phyloP scores from a whole-genome alignment of 2,888 invertebrate genomes.

The Pachycephus smyrnensis region DNA sequence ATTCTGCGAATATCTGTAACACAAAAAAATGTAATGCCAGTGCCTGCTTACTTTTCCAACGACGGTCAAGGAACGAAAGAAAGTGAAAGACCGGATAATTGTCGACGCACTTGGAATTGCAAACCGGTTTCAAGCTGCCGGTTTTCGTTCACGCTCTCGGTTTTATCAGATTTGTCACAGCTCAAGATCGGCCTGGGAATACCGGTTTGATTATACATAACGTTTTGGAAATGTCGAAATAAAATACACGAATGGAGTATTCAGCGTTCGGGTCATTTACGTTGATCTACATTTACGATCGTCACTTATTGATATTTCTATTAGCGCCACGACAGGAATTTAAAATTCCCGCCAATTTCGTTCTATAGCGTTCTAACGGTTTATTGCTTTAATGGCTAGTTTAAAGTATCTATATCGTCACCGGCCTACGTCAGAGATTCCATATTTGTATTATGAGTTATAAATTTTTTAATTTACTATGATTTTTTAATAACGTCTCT shows the following conservation, averaged over 20 bases:
- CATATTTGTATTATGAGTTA: too few relatives aligned
- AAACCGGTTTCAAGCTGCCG: constrained; percentile 1
- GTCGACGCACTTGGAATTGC: background rate
- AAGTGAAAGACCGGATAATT: background rate
- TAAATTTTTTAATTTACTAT: too few relatives aligned
- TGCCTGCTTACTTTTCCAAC: background rate
- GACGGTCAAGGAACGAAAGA: constrained; percentile 1
- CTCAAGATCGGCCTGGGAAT: background rate
- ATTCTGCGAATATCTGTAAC: background rate
- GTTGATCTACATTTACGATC: too few relatives aligned
- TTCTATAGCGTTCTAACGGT: too few relatives aligned
- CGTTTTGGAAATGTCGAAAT: background rate
- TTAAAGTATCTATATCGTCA: too few relatives aligned
- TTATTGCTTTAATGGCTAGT: too few relatives aligned
- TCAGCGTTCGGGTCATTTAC: too few relatives aligned
- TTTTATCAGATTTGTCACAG: background rate
- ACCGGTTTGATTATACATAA: background rate
- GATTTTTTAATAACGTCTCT: too few relatives aligned
- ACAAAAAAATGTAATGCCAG: background rate
- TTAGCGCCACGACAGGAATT: too few relatives aligned
- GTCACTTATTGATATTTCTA: too few relatives aligned
- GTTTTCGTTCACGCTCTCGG: background rate
- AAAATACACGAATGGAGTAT: background rate
- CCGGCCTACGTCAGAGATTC: too few relatives aligned
- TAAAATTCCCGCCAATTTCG: too few relatives aligned